A percentile compares a stretch with the other conserved stretches of the same genome.
Evolutionary conservation across 2,113 vertebrate genomes (phyloP).

Genomic region (Oncorhynchus clarkii): DNA sequence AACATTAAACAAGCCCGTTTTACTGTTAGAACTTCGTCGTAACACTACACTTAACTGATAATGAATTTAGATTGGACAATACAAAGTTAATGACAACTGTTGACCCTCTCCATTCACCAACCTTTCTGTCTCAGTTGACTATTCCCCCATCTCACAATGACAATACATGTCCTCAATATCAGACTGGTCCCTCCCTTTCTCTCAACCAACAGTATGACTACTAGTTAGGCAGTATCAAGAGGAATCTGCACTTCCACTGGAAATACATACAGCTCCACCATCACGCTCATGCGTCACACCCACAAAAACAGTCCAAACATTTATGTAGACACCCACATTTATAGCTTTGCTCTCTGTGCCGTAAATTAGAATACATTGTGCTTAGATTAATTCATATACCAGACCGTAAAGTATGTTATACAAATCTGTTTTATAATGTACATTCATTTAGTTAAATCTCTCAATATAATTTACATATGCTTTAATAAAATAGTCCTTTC

Average conservation of each 20-base stretch:
- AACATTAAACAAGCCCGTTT: background rate
- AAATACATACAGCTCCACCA: background rate
- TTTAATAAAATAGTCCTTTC: slow-evolving; percentile 64
- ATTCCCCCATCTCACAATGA: background rate
- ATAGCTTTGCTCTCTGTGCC: slow-evolving; percentile 35
- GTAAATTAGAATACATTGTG: slow-evolving; percentile 65
- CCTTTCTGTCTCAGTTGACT: slow-evolving; percentile 8
- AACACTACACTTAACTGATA: background rate
- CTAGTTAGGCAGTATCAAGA: background rate
- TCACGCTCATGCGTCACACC: background rate
- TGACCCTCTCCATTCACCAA: background rate
- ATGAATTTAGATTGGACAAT: background rate
- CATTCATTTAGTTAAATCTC: slow-evolving; percentile 67
- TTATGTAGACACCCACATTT: slow-evolving; percentile 21
- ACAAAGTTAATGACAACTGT: background rate
- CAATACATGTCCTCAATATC: background rate
- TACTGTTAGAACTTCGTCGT: background rate
- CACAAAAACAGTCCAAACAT: slow-evolving; percentile 6
- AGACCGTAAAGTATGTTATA: slow-evolving; percentile 51
- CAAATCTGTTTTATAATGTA: slow-evolving; percentile 65
- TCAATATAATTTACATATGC: slow-evolving; percentile 64
- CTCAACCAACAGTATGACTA: background rate
- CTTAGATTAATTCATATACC: slow-evolving; percentile 68
- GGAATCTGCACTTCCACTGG: background rate
- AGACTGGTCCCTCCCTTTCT: background rate